Evolutionary conservation across 2,113 vertebrate species (phyloP).

Genomic region (Lamprotornis superbus): DNA sequence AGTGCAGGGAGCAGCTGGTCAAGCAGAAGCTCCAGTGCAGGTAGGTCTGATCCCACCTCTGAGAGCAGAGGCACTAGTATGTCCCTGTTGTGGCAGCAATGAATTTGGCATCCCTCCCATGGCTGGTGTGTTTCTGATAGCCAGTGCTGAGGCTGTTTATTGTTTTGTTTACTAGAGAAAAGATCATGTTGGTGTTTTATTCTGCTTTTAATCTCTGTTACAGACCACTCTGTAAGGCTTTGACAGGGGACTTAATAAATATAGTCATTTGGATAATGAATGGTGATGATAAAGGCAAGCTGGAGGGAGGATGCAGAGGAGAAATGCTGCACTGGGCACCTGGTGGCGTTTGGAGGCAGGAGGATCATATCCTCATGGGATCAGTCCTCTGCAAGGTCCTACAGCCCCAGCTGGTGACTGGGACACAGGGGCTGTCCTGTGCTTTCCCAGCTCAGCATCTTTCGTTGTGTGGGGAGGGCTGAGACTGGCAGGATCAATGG

Average conservation of each 20-base stretch:
- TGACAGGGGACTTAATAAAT: slow-evolving; percentile 61
- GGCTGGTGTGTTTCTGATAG: background rate
- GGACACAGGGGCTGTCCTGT: background rate
- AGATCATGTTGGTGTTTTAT: background rate
- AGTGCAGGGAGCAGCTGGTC: background rate
- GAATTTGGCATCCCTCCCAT: background rate
- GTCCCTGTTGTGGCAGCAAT: background rate
- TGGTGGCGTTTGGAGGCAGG: background rate
- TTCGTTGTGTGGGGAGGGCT: background rate
- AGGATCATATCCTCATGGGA: background rate
- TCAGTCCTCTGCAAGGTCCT: fast-evolving
- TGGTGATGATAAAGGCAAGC: slow-evolving; percentile 34
- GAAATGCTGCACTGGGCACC: background rate
- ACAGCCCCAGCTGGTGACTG: background rate
- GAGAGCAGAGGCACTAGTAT: background rate
- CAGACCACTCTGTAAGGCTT: slow-evolving; percentile 29
- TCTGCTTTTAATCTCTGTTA: slow-evolving; percentile 59
- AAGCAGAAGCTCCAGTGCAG: background rate
- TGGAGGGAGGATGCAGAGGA: background rate
- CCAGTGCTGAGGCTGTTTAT: background rate
- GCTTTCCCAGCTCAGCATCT: background rate
- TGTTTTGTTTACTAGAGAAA: background rate
- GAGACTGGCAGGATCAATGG: background rate
- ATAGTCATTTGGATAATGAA: slow-evolving; percentile 58
- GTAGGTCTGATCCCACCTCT: background rate